Base-by-base conservation (phyloP, 2,888 invertebrate genomes). In the Gastracanthus pulcherrimus region DNA sequence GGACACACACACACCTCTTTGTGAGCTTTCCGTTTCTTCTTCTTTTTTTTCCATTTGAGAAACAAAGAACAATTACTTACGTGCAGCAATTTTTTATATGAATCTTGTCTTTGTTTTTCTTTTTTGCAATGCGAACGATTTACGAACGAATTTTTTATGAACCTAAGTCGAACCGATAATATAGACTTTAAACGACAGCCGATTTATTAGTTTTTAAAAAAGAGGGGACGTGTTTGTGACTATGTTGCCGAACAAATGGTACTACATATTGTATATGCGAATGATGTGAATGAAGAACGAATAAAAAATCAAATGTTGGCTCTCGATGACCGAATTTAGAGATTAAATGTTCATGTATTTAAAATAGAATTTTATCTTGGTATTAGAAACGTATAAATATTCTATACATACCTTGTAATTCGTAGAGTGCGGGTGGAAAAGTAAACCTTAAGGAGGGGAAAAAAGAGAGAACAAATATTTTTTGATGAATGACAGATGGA, bases 401-500 rank as follows among this genome's bases (percentile, higher is more conserved):
- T 69, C 58, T 77, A 75, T 64, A 78, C 31, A 75, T 64, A 78
- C 31, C 26, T 64, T 62, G 45, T 51, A 34, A 58, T 66, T 76
- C 5, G 38, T 75, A 78, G 34, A 51, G 19, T 29, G 69, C 29
- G 64, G 4, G 19, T 60, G 78, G 67, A 41, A 66, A 31, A 11
- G 23, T 11, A 38, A 34, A 13, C 4, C n/a, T 34, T 34, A 62
- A 76, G 48, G 69, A 45, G 82, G 76, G n/a, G n/a, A n/a, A n/a
- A n/a, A 66, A 70, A 71, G 26, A 83, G 51, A 76, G 80, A 82
- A 67, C 64, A 82, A 84, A 85, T 87, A 87, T 88, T 88, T 62
- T 89, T 89, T 86, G 74, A 86, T 78, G 83, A 84, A 74, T 62
- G 82, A 82, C n/a, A 80, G 62, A 83, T 71, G 72, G 72, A 81